A percentile compares a stretch with the other conserved stretches of the same genome.
Evolutionary conservation across 1,140 invertebrate genomes (phyloP).

Genomic region (Meteorus sp.): DNA sequence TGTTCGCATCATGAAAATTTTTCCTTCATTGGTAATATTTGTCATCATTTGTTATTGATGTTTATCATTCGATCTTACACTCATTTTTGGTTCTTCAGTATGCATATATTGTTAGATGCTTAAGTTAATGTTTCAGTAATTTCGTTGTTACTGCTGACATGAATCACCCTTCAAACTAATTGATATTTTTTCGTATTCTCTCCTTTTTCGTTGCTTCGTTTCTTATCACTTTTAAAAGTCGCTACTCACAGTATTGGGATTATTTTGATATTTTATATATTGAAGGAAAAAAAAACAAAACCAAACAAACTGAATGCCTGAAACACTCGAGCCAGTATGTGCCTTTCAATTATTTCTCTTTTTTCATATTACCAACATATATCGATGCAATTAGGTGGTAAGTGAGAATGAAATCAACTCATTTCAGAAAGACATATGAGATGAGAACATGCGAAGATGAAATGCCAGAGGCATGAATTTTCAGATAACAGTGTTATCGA

Average conservation of each 20-base stretch:
- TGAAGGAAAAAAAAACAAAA: slow-evolving; percentile 11
- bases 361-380: neutral
- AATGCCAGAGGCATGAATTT: too few species aligned
- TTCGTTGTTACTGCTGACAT: neutral
- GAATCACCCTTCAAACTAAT: neutral
- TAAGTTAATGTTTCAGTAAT: too few species aligned
- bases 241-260: too few species aligned
- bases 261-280: too few species aligned
- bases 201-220: neutral
- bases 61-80: neutral
- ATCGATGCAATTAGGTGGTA: too few species aligned
- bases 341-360: slow-evolving; percentile 9
- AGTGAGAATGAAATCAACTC: too few species aligned
- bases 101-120: too few species aligned
- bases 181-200: slow-evolving; percentile 3
- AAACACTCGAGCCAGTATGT: slow-evolving; percentile 20
- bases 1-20: too few species aligned
- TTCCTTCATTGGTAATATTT: too few species aligned
- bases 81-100: neutral
- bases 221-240: neutral
- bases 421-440: too few species aligned
- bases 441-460: too few species aligned
- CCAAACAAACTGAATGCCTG: neutral
- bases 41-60: neutral
- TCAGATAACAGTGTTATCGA: too few species aligned